phyloP scores from a whole-genome alignment of 2,797 vertebrate species.

The Myotis findleyi region DNA sequence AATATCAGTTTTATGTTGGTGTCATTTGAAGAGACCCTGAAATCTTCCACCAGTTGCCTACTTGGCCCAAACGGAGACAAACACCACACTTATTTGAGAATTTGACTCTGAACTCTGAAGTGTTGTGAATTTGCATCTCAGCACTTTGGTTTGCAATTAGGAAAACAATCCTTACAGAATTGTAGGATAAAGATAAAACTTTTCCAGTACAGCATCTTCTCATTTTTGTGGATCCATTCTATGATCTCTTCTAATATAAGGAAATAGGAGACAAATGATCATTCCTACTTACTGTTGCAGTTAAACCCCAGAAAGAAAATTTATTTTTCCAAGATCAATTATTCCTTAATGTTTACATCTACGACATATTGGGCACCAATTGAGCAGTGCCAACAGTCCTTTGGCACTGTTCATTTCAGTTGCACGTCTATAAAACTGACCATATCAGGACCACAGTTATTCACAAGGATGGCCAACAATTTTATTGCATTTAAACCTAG shows the following conservation, averaged over 20 bases:
- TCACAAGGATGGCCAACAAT: background rate
- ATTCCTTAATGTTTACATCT: slow-evolving; percentile 19
- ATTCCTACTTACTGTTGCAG: background rate
- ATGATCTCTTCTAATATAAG: background rate
- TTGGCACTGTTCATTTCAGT: background rate
- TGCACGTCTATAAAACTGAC: background rate
- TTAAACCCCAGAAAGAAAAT: background rate
- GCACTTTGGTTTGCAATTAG: background rate
- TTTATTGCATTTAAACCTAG: background rate
- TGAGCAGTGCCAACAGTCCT: background rate
- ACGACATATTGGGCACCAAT: background rate
- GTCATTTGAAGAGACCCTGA: background rate
- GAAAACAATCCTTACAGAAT: background rate
- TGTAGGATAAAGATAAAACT: background rate
- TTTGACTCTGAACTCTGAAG: background rate
- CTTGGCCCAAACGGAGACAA: background rate
- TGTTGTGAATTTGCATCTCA: background rate
- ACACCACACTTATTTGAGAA: background rate
- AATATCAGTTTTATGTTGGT: background rate
- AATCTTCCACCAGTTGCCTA: background rate
- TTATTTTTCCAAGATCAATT: background rate
- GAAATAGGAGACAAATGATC: background rate
- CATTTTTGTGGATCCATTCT: background rate
- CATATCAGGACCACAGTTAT: background rate
- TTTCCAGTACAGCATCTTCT: background rate